Evolutionary conservation across 2,888 invertebrate genomes (phyloP), one percentile per base, ranked within the genome.

Genomic region (Diadromus collaris): DNA sequence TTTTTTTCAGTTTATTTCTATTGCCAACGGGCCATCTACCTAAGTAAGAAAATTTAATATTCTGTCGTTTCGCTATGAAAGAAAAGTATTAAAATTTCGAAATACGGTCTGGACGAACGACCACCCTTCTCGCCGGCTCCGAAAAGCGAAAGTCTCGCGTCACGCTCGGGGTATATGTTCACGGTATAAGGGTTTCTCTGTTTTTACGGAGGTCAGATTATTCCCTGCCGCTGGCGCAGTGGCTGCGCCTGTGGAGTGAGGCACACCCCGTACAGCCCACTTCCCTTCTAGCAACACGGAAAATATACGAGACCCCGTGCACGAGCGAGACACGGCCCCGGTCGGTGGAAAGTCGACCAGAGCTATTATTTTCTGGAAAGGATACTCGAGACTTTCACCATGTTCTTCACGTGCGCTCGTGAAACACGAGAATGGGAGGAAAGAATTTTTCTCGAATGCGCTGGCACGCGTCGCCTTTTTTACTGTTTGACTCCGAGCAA

Each of bases 201-300:
- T 79, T 75, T 41, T 79, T 79, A 71, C 48, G 63, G 67, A 71
- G 61, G 61, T 58, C 67, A 51, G 41, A 61, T 24, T 29, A 70
- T 68, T 41, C 46, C 54, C 61, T 54, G 3, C 54, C 10, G 41
- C 64, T 72, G 78, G 63, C 41, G 61, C 68, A 75, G 76, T 73
- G 76, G 73, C 65, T 67, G 61, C 72, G 79, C 70, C 63, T 68
- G 65, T 64, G 73, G 56, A 56, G 73, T 76, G 82, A 83, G 86
- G 80, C 85, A 86, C 88, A 88, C 87, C 87, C 85, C 83, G 85
- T 81, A 83, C 87, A 86, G 85, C 88, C 88, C 86, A 88, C 86
- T 88, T 88, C 88, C 88, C 86, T 84, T 84, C 82, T 70, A 80
- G 65, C 79, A 32, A 29, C 38, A 56, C 56, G 46, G 60, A 83